Percentiles rank a stretch among this genome's conserved stretches.
Conservation (phyloP, 2,888 invertebrate genomes). For the Tetranychus piercei region DNA sequence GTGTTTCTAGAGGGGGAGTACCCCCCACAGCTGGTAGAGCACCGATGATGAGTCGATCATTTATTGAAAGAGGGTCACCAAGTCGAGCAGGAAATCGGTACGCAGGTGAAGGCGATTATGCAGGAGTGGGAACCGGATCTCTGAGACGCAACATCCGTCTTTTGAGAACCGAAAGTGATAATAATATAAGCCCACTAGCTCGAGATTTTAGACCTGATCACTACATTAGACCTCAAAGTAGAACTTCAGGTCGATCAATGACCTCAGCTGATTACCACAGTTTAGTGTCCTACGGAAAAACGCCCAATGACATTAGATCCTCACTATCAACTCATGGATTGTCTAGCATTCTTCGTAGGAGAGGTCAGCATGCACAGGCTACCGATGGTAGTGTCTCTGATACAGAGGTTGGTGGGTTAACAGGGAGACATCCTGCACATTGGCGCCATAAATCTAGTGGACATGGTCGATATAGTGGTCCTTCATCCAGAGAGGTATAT, state of each 20-base stretch:
- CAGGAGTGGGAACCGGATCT: slow-evolving; percentile 28
- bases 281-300: slow-evolving; percentile 38
- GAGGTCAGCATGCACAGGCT: slow-evolving; percentile 2
- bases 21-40: neutral
- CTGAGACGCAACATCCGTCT: slow-evolving; percentile 32
- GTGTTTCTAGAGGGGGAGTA: slow-evolving; percentile 3
- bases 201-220: slow-evolving; percentile 13
- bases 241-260: slow-evolving; percentile 18
- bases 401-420: slow-evolving; percentile 47
- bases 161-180: slow-evolving; percentile 76
- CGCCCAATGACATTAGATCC: slow-evolving; percentile 39
- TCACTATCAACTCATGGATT: slow-evolving; percentile 16
- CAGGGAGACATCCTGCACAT: neutral
- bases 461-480: neutral
- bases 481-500: neutral
- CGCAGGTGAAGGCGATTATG: slow-evolving; percentile 27
- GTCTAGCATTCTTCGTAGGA: slow-evolving; percentile 11
- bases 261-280: slow-evolving; percentile 18
- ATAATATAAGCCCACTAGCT: slow-evolving; percentile 39
- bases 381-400: slow-evolving; percentile 51
- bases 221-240: slow-evolving; percentile 14
- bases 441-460: neutral
- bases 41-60: slow-evolving; percentile 13
- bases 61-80: slow-evolving; percentile 28
- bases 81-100: slow-evolving; percentile 26